Evolutionary conservation across 53 echinoderm and acorn worm genomes (phyloP).

Genomic region (Glandiceps talaboti): DNA sequence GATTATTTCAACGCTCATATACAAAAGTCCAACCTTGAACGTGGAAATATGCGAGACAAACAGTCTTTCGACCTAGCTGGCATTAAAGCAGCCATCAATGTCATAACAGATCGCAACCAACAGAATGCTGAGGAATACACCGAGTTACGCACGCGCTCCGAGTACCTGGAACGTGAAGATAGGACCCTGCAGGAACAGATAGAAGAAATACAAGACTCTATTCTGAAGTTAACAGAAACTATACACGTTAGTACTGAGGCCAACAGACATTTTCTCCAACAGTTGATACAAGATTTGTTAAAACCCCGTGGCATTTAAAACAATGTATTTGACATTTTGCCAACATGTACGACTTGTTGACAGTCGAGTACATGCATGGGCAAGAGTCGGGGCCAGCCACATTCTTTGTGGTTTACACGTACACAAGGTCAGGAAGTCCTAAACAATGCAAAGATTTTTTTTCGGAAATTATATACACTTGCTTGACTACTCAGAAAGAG

Average conservation of each 20-base stretch:
- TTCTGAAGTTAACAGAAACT: neutral
- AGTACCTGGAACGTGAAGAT: neutral
- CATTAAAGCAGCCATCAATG: neutral
- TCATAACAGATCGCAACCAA: neutral
- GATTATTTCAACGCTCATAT: neutral
- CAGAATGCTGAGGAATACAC: neutral
- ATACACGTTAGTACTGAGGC: neutral
- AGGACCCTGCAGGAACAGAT: neutral
- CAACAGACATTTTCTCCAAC: conserved; percentile 14
- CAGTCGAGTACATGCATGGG: too few species aligned
- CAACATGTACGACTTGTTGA: too few species aligned
- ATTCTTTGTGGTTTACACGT: too few species aligned
- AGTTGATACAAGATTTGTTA: neutral
- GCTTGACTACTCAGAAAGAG: too few species aligned
- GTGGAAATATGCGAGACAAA: neutral
- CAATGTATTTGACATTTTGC: too few species aligned
- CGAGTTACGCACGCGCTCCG: neutral
- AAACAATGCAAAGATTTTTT: too few species aligned
- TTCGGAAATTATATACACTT: too few species aligned
- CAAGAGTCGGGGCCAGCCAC: too few species aligned
- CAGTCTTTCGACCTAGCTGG: neutral
- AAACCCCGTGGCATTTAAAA: too few species aligned
- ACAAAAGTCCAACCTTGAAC: neutral
- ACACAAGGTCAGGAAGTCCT: too few species aligned
- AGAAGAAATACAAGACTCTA: neutral